Base-by-base conservation (phyloP, 2,113 vertebrate species). In the Apodemus sylvaticus region DNA sequence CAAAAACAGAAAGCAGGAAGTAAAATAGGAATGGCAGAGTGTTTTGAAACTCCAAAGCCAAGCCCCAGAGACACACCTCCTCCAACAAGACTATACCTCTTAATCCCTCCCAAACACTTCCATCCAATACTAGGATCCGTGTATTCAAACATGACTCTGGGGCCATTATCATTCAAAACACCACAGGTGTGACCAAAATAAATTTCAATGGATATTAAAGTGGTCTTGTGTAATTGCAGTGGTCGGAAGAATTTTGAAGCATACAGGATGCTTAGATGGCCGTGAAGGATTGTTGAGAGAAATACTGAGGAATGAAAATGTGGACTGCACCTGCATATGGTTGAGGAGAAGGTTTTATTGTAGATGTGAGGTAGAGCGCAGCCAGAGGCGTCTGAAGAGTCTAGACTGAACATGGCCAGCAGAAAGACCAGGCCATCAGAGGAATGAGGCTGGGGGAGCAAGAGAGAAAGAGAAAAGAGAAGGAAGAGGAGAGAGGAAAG, bases 391-490 rank as follows among this genome's bases (percentile, higher is more conserved):
- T 42, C 55, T 42, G 55, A 39, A 39, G n/a, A 62, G 24, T 83
- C n/a, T 7, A 83, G n/a, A 83, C 58, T 83, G 13, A 83, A 42
- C n/a, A 42, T 17, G 3, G 55, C 36, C 34, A 60, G 55, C 36
- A 60, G 55, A 82, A 60, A 60, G 79, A 60, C 7, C 1, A 16
- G n/a, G 9, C 19, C 22, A 39, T 26, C 20, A 29, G 55, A 82
- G 62, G 19, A 4, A 53, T 12, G 34, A 4, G 5, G 0, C 3
- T 9, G 2, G 11, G 12, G n/a, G 13, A 82, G 24, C 1, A 60
- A 82, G 22, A 82, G 3, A 60, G 22, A 26, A 29, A 60, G 22
- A 39, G 36, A n/a, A 82, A 36, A 60, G 22, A 42, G 36, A 55
- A 19, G 19, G 22, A 6, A 29, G 36, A 82, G 20, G 53, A 58